Percentiles rank a stretch among this genome's conserved stretches.
Evolutionary conservation across 2,797 vertebrate species (phyloP).

Genomic region (Epinephelus awoara): DNA sequence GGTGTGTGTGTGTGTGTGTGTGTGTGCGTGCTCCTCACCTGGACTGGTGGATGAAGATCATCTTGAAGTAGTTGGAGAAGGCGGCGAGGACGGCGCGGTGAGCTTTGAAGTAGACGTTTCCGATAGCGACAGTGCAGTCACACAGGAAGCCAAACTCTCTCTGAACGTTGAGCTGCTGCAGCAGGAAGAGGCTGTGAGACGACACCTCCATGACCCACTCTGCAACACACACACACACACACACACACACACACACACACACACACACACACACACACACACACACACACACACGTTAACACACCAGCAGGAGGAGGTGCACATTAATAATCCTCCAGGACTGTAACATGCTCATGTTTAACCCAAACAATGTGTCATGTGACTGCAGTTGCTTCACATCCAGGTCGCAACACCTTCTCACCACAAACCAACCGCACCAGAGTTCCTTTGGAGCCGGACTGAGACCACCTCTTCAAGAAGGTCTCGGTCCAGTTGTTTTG

Average conservation of each 20-base stretch:
- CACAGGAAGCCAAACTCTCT: constrained; percentile 98
- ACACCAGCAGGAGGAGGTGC: neutral
- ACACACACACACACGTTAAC: neutral
- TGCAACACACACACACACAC: constrained; percentile 38
- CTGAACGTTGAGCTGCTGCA: constrained; percentile 98
- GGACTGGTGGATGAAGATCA: constrained; percentile 99
- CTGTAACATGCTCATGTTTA: no score
- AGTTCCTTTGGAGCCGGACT: no score
- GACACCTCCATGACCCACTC: constrained; percentile 89
- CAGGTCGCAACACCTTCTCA: no score
- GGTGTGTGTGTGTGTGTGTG: no score
- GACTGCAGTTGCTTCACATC: no score
- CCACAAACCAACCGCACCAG: no score
- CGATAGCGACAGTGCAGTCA: constrained; percentile 98
- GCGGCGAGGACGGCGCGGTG: constrained; percentile 96
- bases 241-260: constrained; percentile 16
- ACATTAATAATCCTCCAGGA: no score
- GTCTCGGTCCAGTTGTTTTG: no score
- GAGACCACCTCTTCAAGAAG: no score
- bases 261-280: constrained; percentile 25
- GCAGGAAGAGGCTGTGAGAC: constrained; percentile 94
- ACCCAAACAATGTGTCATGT: no score
- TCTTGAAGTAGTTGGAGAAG: constrained; percentile 99
- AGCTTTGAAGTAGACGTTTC: constrained; percentile 99
- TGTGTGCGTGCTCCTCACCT: constrained; percentile 82